Evolutionary conservation across 92 coral and sea anemone species (phyloP).

Genomic region (Actinernus sp.): DNA sequence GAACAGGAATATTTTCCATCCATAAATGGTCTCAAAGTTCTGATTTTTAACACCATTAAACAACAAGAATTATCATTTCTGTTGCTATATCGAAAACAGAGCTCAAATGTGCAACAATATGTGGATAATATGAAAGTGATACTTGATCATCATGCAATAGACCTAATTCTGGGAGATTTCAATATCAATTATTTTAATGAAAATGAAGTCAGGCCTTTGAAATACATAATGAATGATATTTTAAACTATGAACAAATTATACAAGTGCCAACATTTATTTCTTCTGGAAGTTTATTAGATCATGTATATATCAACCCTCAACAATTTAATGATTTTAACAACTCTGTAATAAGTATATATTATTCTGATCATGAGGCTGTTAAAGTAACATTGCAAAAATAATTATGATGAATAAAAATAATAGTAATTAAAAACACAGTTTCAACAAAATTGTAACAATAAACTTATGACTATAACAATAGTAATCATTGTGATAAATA

Average conservation of each 20-base stretch:
- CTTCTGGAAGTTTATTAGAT: constrained; percentile 68
- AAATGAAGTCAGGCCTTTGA: constrained; percentile 30
- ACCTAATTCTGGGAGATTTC: constrained; percentile 59
- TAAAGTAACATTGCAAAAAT: too few relatives aligned
- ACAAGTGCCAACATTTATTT: constrained; percentile 55
- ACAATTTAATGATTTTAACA: too few relatives aligned
- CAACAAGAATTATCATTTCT: constrained; percentile 18
- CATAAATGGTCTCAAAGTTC: too few relatives aligned
- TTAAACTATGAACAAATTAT: constrained; percentile 57
- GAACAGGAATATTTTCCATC: constrained; percentile 35
- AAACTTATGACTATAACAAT: too few relatives aligned
- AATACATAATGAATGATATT: constrained; percentile 40
- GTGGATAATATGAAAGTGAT: constrained; percentile 15
- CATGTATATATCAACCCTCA: constrained; percentile 71
- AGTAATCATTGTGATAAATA: too few relatives aligned
- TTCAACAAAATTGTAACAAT: too few relatives aligned
- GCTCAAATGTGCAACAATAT: constrained; percentile 10
- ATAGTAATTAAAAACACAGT: too few relatives aligned
- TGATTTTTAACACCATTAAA: too few relatives aligned
- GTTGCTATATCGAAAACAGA: constrained; percentile 26
- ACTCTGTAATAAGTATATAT: too few relatives aligned
- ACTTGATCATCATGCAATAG: constrained; percentile 28
- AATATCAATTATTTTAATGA: constrained; percentile 57
- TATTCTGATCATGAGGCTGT: too few relatives aligned
- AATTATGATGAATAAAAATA: too few relatives aligned